phyloP scores from a whole-genome alignment of 2,113 vertebrate species.

The Phylloscopus trochiloides region DNA sequence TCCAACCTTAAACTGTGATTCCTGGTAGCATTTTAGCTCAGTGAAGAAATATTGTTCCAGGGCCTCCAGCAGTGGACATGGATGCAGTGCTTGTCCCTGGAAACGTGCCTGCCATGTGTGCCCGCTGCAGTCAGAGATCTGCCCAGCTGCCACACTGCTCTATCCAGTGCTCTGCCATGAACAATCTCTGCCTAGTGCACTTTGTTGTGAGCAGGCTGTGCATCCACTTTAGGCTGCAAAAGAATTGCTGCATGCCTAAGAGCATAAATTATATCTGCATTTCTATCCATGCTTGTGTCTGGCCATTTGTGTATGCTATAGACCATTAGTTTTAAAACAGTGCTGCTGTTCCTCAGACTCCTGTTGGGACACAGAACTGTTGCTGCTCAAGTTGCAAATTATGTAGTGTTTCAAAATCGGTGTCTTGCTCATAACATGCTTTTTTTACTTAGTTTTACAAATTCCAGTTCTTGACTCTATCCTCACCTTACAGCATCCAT shows the following conservation, averaged over 20 bases:
- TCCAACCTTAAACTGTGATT: not conserved
- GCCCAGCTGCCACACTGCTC: rapidly evolving
- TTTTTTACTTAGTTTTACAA: not conserved
- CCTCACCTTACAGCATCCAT: not conserved
- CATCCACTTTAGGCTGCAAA: not conserved
- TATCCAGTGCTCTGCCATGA: not conserved
- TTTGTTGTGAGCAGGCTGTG: not conserved
- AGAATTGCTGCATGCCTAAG: not conserved
- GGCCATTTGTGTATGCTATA: not conserved
- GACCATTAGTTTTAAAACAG: not conserved
- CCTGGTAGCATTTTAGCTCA: not conserved
- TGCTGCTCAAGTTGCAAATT: not conserved
- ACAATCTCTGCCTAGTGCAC: not conserved
- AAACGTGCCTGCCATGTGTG: rapidly evolving
- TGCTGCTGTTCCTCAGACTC: not conserved
- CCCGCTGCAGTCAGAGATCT: not conserved
- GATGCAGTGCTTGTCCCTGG: not conserved
- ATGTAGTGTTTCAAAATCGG: not conserved
- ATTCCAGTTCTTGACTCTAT: not conserved
- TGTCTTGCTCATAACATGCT: rapidly evolving
- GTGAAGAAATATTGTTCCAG: not conserved
- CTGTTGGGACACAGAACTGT: not conserved
- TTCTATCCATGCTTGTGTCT: not conserved
- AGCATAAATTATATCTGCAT: not conserved
- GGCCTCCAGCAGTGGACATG: not conserved